These are phyloP conservation scores for Heliconius himera DNA, from an alignment of 1,140 invertebrate species.

Conservation along the genomic window DNA sequence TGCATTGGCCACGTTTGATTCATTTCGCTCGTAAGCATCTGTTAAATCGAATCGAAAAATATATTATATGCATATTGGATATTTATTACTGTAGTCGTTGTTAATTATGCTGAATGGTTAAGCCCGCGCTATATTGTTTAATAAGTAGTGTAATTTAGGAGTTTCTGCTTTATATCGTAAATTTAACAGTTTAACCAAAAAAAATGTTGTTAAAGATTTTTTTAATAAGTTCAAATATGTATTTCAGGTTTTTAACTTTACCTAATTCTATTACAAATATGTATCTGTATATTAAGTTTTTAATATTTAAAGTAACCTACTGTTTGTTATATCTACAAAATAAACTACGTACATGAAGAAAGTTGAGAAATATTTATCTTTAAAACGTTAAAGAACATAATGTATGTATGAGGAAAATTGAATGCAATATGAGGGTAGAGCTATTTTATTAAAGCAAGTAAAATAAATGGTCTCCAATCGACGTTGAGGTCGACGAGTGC, in stretches of 20 bases:
- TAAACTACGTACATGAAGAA: too few species aligned
- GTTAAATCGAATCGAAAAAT: conserved; percentile 29
- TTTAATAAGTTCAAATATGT: too few species aligned
- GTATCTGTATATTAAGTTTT: too few species aligned
- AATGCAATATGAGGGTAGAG: conserved; percentile 18
- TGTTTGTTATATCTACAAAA: too few species aligned
- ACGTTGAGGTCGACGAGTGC: conserved; percentile 16
- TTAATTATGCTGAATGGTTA: neutral
- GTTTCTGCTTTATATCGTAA: neutral
- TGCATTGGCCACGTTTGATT: conserved; percentile 42
- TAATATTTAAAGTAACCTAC: too few species aligned
- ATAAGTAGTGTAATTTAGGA: neutral
- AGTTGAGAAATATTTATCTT: neutral
- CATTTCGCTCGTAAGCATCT: conserved; percentile 43
- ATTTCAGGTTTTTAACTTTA: neutral
- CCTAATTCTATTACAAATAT: neutral
- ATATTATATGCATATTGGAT: conserved; percentile 20
- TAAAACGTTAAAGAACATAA: neutral
- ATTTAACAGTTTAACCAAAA: neutral
- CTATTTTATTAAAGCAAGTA: conserved; percentile 30
- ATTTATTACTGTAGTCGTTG: neutral
- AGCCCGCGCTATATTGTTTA: neutral
- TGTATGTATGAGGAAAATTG: conserved; percentile 1
- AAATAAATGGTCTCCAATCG: conserved; percentile 30
- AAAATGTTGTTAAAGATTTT: neutral